Conservation (phyloP, 2,113 vertebrate genomes). For the Sminthopsis crassicaudata region DNA sequence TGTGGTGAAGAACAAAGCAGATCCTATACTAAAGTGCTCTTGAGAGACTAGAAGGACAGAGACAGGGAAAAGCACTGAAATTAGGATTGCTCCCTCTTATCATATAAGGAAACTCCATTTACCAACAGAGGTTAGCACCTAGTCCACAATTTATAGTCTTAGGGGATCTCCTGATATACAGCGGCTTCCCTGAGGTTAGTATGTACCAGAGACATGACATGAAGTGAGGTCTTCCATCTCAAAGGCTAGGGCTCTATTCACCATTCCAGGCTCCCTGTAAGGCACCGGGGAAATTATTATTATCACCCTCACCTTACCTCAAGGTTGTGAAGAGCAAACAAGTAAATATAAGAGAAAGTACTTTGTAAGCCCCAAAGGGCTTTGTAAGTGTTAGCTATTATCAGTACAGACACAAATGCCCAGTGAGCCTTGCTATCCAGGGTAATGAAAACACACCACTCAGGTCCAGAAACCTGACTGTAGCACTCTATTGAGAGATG, state of each 20-base stretch:
- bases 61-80: too few relatives aligned
- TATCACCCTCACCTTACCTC: neutral
- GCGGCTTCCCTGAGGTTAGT: too few relatives aligned
- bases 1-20: too few relatives aligned
- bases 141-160: too few relatives aligned
- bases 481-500: neutral
- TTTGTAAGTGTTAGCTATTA: neutral
- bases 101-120: too few relatives aligned
- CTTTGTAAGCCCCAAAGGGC: neutral
- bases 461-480: neutral
- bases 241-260: neutral
- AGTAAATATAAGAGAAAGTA: neutral
- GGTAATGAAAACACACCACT: neutral
- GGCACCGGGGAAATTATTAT: neutral
- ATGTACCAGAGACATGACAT: neutral
- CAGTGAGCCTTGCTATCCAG: neutral
- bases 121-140: too few relatives aligned
- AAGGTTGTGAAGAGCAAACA: neutral
- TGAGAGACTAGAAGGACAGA: too few relatives aligned
- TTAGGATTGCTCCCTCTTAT: too few relatives aligned
- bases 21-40: too few relatives aligned
- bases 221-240: neutral
- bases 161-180: neutral
- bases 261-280: neutral
- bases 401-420: neutral